Evolutionary conservation across 2,888 invertebrate species (phyloP).

Genomic region (Oasisia sp.): DNA sequence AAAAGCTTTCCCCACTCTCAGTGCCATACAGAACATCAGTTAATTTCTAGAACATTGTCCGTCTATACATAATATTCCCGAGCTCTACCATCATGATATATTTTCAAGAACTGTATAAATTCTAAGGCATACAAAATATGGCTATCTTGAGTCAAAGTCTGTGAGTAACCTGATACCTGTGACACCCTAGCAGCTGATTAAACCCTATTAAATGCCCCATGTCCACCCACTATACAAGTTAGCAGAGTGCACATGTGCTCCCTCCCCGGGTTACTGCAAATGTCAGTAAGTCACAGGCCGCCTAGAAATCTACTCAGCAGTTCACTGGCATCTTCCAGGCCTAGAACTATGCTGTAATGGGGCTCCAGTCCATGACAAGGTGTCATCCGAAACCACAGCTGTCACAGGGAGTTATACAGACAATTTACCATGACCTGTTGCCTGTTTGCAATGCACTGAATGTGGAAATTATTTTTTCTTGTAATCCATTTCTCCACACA

Average conservation of each 20-base stretch:
- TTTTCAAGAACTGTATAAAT: too few relatives aligned
- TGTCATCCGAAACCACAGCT: neutral
- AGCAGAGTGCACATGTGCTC: neutral
- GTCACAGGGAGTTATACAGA: neutral
- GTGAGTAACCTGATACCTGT: too few relatives aligned
- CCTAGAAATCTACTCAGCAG: neutral
- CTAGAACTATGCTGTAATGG: neutral
- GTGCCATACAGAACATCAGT: too few relatives aligned
- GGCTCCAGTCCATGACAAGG: neutral
- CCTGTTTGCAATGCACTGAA: neutral
- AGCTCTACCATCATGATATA: too few relatives aligned
- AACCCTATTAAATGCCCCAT: neutral
- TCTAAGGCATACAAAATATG: too few relatives aligned
- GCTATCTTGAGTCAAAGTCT: too few relatives aligned
- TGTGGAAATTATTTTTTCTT: neutral
- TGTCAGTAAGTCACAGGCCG: neutral
- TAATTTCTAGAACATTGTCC: too few relatives aligned
- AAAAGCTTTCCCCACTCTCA: too few relatives aligned
- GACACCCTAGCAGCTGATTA: too few relatives aligned
- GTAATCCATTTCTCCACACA: neutral
- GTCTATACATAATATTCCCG: too few relatives aligned
- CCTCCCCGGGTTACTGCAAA: neutral
- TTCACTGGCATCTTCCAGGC: neutral
- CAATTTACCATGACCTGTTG: neutral
- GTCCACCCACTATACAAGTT: neutral